Conservation (phyloP, 2,888 invertebrate species). For the Epinotia ramella region DNA sequence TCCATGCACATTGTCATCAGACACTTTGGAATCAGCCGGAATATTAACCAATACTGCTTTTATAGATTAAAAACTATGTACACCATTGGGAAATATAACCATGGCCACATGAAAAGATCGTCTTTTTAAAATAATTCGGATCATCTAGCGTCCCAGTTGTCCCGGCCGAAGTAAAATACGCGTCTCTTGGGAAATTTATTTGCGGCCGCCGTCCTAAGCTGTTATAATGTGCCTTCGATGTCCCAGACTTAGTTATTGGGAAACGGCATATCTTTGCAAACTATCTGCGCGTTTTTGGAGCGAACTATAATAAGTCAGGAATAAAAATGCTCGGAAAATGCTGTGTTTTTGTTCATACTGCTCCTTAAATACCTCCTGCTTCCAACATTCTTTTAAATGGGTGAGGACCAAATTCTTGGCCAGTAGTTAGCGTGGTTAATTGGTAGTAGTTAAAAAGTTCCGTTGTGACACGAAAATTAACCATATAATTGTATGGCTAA, state of each 20-base stretch:
- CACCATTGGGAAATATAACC: slow-evolving; percentile 39
- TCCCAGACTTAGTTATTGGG: slow-evolving; percentile 56
- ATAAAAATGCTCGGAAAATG: not conserved
- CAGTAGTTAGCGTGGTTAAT: too few species aligned
- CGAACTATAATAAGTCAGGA: not conserved
- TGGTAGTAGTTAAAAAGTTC: too few species aligned
- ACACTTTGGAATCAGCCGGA: not conserved
- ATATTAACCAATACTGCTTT: not conserved
- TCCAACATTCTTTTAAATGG: not conserved
- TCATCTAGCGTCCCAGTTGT: slow-evolving; percentile 64
- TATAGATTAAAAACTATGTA: slow-evolving; percentile 11
- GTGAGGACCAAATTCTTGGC: too few species aligned
- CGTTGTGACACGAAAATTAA: too few species aligned
- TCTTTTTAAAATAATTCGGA: slow-evolving; percentile 68
- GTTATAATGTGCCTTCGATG: slow-evolving; percentile 72
- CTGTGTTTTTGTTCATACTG: not conserved
- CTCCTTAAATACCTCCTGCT: not conserved
- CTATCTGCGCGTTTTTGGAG: slow-evolving; percentile 6
- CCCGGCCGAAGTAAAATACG: slow-evolving; percentile 70
- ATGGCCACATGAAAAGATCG: slow-evolving; percentile 36
- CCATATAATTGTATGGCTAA: too few species aligned
- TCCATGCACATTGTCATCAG: not conserved
- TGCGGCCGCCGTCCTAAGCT: slow-evolving; percentile 71
- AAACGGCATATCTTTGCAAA: slow-evolving; percentile 38
- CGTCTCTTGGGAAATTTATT: slow-evolving; percentile 79